phyloP scores from a whole-genome alignment of 2,888 invertebrate genomes.

The Heliconius ismenius region DNA sequence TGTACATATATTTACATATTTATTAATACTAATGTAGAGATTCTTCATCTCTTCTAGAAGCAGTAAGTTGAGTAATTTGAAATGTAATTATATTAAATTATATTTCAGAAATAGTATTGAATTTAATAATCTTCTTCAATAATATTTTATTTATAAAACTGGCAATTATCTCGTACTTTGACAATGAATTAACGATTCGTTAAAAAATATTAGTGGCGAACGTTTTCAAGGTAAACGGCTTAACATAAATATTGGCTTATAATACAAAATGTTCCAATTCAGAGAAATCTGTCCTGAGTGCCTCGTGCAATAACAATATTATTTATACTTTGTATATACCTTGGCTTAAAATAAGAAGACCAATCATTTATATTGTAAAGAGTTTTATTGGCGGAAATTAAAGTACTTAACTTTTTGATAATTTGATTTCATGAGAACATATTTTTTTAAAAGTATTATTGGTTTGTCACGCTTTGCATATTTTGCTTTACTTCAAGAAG shows the following conservation, averaged over 20 bases:
- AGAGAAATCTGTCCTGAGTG: slow-evolving; percentile 33
- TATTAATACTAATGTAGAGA: neutral
- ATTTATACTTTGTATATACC: slow-evolving; percentile 9
- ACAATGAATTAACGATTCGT: slow-evolving; percentile 32
- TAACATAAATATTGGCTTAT: slow-evolving; percentile 40
- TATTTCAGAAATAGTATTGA: neutral
- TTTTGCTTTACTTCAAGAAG: neutral
- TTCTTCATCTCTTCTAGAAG: neutral
- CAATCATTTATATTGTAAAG: neutral
- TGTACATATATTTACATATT: neutral
- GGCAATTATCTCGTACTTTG: slow-evolving; percentile 20
- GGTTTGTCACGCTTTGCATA: too few relatives aligned
- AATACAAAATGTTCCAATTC: slow-evolving; percentile 37
- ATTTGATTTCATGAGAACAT: neutral
- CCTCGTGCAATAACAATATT: slow-evolving; percentile 11
- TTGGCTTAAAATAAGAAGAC: neutral
- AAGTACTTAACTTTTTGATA: neutral
- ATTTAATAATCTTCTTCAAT: slow-evolving; percentile 2
- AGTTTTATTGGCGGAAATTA: slow-evolving; percentile 13
- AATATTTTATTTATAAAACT: slow-evolving; percentile 10
- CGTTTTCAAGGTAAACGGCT: slow-evolving; percentile 41
- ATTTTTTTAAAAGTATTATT: neutral
- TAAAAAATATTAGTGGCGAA: slow-evolving; percentile 38
- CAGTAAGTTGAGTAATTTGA: neutral
- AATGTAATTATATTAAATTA: neutral